A percentile compares a stretch with the other conserved stretches of the same genome.
phyloP scores from a whole-genome alignment of 2,113 vertebrate species.

The Heterochromis multidens region DNA sequence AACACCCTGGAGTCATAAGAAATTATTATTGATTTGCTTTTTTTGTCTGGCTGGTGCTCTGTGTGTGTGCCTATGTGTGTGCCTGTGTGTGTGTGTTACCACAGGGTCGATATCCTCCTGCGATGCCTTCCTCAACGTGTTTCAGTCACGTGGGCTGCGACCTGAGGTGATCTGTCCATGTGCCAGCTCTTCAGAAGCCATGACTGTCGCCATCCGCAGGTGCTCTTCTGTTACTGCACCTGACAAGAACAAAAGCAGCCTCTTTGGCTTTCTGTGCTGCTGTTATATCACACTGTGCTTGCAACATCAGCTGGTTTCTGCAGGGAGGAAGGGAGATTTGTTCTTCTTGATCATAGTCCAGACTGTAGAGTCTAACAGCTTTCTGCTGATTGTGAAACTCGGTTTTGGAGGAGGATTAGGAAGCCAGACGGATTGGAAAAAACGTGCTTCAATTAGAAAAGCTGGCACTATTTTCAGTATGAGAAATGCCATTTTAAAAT shows the following conservation, averaged over 20 bases:
- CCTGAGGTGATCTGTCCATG: slow-evolving; percentile 96
- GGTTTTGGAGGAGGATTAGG: background rate
- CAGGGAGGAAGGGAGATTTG: background rate
- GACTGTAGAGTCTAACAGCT: background rate
- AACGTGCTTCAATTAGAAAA: background rate
- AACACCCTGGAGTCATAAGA: background rate
- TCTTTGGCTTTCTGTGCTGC: background rate
- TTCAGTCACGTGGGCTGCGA: slow-evolving; percentile 89
- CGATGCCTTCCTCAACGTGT: slow-evolving; percentile 95
- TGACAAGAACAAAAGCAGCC: background rate
- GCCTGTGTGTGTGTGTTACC: background rate
- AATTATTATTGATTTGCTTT: background rate
- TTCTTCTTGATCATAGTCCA: background rate
- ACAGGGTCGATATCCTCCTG: slow-evolving; percentile 98
- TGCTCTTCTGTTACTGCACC: slow-evolving; percentile 57
- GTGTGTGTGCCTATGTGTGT: background rate
- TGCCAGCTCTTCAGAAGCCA: slow-evolving; percentile 88
- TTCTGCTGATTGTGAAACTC: background rate
- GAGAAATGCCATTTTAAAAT: background rate
- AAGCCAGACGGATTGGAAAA: background rate
- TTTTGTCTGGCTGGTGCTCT: background rate
- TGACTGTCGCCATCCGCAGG: slow-evolving; percentile 95
- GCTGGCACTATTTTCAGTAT: background rate
- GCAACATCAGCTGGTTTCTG: background rate
- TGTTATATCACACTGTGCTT: background rate